A percentile compares a stretch with the other conserved stretches of the same genome.
These are phyloP conservation scores for Microplitis manilae DNA, from an alignment of 2,888 invertebrate genomes.

Conservation along the genomic window DNA sequence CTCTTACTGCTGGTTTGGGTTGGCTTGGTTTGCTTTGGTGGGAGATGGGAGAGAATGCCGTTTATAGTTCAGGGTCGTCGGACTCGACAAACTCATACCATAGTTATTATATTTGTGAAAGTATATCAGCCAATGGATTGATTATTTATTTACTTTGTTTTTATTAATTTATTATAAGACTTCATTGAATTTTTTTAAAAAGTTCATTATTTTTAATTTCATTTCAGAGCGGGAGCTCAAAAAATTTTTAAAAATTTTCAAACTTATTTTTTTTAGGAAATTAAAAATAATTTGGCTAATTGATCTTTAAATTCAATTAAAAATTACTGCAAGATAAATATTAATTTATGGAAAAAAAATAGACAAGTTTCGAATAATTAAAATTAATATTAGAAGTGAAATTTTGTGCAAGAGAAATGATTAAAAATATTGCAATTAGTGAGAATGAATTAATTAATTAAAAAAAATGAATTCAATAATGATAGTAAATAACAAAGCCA, in stretches of 20 bases:
- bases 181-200: not conserved
- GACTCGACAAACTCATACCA: slow-evolving; percentile 45
- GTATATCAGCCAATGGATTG: slow-evolving; percentile 14
- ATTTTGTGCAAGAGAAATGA: too few relatives aligned
- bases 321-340: too few relatives aligned
- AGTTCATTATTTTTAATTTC: too few relatives aligned
- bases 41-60: slow-evolving; percentile 41
- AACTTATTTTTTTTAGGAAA: too few relatives aligned
- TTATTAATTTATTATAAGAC: not conserved
- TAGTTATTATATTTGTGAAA: not conserved
- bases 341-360: too few relatives aligned
- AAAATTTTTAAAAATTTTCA: too few relatives aligned
- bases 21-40: slow-evolving; percentile 4
- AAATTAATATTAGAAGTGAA: too few relatives aligned
- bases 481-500: slow-evolving; percentile 18
- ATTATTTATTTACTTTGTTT: not conserved
- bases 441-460: not conserved
- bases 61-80: slow-evolving; percentile 66
- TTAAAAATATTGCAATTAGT: not conserved
- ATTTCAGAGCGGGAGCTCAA: too few relatives aligned
- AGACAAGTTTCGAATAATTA: too few relatives aligned
- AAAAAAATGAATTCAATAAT: not conserved
- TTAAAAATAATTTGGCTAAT: too few relatives aligned
- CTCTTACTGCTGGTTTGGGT: not conserved
- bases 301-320: too few relatives aligned